These are phyloP conservation scores for Cliona cf. orientalis DNA, from an alignment of 37 sponge, comb jelly and placozoan species.

Conservation along the genomic window DNA sequence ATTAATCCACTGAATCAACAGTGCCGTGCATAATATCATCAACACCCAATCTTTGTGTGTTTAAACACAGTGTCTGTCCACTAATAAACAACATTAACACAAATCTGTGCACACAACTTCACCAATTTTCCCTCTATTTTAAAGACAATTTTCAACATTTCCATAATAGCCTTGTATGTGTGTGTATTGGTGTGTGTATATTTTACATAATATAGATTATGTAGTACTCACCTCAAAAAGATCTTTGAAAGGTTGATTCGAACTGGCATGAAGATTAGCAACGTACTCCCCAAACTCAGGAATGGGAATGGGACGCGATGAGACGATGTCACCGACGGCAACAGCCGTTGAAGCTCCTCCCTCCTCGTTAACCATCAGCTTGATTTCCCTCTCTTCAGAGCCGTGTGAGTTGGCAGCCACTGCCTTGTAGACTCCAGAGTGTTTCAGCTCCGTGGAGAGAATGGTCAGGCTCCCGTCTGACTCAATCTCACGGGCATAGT, in stretches of 20 bases:
- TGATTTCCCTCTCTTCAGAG: constrained; percentile 10
- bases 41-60: too few species aligned
- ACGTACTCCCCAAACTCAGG: constrained; percentile 48
- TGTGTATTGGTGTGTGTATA: too few species aligned
- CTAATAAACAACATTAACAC: too few species aligned
- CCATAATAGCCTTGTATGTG: too few species aligned
- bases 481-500: too few species aligned
- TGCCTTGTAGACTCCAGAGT: constrained; percentile 44
- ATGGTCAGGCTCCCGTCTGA: constrained; percentile 43
- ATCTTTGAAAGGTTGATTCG: constrained; percentile 30
- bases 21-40: too few species aligned
- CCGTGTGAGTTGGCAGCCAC: constrained; percentile 36
- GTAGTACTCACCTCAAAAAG: constrained; percentile 34
- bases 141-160: too few species aligned
- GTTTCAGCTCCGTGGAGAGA: constrained; percentile 22
- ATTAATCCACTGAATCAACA: too few species aligned
- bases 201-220: too few species aligned
- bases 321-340: background rate
- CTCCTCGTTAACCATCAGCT: constrained; percentile 19
- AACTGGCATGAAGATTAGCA: constrained; percentile 28
- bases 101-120: too few species aligned
- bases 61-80: too few species aligned
- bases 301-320: constrained; percentile 14
- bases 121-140: too few species aligned
- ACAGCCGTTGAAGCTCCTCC: background rate